Percentiles rank a stretch among this genome's conserved stretches.
phyloP scores from a whole-genome alignment of 2,113 vertebrate species.

The Eolophus roseicapilla region DNA sequence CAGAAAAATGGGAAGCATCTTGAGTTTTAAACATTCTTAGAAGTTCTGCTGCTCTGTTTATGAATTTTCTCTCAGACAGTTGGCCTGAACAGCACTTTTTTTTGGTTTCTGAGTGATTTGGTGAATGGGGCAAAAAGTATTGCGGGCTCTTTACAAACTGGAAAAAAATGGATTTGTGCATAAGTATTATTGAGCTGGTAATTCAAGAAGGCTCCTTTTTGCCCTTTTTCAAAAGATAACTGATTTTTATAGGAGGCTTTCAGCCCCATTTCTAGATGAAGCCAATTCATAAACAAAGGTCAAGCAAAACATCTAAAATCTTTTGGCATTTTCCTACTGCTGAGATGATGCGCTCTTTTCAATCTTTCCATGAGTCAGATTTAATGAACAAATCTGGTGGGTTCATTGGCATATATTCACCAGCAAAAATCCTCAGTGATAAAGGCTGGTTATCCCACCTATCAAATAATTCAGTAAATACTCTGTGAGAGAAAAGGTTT shows the following conservation, averaged over 20 bases:
- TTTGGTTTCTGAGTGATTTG: background rate
- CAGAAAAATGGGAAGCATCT: background rate
- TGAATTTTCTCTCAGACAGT: background rate
- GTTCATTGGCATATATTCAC: background rate
- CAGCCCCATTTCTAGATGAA: background rate
- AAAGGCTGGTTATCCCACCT: background rate
- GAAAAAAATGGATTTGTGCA: background rate
- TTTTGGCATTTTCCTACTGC: background rate
- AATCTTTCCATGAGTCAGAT: background rate
- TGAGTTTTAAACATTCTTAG: background rate
- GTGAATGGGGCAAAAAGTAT: background rate
- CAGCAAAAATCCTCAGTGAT: background rate
- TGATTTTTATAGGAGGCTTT: background rate
- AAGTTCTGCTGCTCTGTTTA: background rate
- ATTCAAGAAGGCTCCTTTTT: background rate
- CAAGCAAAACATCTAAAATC: background rate
- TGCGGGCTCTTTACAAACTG: background rate
- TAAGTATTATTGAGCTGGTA: background rate
- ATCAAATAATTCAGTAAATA: background rate
- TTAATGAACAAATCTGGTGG: background rate
- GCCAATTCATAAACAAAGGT: slow-evolving; percentile 18
- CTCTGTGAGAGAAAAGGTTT: background rate
- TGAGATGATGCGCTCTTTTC: background rate
- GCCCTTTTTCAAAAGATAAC: background rate
- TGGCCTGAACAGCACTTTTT: background rate